phyloP scores from a whole-genome alignment of 2,113 vertebrate species.

The Cololabis saira region DNA sequence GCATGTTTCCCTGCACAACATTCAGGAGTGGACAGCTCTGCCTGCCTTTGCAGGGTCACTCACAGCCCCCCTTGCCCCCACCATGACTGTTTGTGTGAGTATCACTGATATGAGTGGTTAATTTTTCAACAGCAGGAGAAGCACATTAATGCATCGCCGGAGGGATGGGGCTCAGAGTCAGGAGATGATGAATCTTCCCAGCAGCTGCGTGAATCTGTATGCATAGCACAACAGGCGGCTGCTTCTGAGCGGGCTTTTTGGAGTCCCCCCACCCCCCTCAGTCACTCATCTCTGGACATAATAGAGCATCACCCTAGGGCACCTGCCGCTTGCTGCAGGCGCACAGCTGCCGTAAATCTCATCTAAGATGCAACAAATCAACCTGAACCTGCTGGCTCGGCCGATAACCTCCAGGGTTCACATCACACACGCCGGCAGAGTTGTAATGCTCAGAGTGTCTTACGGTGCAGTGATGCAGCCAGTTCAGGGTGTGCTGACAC shows the following conservation, averaged over 20 bases:
- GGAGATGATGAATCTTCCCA: no score
- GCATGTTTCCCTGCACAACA: no score
- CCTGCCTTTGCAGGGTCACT: no score
- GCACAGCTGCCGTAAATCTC: slow-evolving; percentile 22
- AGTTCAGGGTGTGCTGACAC: no score
- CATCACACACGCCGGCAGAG: neutral
- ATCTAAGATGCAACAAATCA: slow-evolving; percentile 37
- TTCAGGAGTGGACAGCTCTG: no score
- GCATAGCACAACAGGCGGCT: slow-evolving; percentile 16
- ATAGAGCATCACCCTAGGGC: slow-evolving; percentile 51
- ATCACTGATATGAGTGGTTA: no score
- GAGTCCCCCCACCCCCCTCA: slow-evolving; percentile 41
- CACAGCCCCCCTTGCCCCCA: no score
- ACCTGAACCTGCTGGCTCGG: slow-evolving; percentile 5
- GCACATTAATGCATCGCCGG: slow-evolving; percentile 19
- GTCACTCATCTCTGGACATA: slow-evolving; percentile 61
- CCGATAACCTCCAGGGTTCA: slow-evolving; percentile 5
- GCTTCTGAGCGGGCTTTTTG: no score
- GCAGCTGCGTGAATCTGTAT: slow-evolving; percentile 51
- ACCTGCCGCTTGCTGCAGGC: slow-evolving; percentile 50
- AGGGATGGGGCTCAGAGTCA: slow-evolving; percentile 20
- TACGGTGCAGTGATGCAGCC: neutral
- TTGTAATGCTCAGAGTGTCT: neutral
- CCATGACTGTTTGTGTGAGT: no score
- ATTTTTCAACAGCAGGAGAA: slow-evolving; percentile 18